Conservation (phyloP, 2,113 vertebrate genomes). For the Syngnathus floridae region DNA sequence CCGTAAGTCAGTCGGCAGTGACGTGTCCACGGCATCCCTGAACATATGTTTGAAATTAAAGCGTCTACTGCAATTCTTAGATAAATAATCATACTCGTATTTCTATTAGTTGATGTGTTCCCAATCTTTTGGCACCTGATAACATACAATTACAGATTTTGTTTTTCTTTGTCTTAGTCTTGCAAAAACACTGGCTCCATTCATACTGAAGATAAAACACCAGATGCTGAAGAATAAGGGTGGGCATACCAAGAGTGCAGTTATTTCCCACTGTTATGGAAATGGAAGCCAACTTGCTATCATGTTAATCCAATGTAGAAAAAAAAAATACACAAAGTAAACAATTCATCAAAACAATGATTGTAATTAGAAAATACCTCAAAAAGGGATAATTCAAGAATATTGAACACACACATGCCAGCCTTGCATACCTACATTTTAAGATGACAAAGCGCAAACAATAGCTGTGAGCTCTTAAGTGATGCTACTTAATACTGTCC, state of each 20-base stretch:
- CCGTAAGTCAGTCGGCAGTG: too few relatives aligned
- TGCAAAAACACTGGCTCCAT: background rate
- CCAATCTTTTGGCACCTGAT: background rate
- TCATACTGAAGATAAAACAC: slow-evolving; percentile 1
- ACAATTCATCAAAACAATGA: background rate
- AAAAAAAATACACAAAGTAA: background rate
- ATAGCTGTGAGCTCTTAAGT: slow-evolving; percentile 3
- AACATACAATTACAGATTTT: background rate
- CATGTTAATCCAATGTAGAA: background rate
- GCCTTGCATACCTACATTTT: background rate
- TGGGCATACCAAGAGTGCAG: background rate
- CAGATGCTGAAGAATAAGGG: background rate
- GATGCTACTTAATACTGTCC: slow-evolving; percentile 8
- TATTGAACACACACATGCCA: background rate
- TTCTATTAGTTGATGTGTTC: background rate
- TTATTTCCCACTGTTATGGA: slow-evolving; percentile 6
- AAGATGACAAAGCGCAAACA: background rate
- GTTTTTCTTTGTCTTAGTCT: background rate
- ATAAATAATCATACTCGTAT: too few relatives aligned
- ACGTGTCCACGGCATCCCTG: too few relatives aligned
- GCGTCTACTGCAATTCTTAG: too few relatives aligned
- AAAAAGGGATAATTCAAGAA: background rate
- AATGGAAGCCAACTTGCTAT: background rate
- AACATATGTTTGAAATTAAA: too few relatives aligned
- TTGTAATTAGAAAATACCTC: background rate